Percentiles rank a stretch among this genome's conserved stretches.
Conservation (phyloP, 2,113 vertebrate genomes). For the Pyxicephalus adspersus region DNA sequence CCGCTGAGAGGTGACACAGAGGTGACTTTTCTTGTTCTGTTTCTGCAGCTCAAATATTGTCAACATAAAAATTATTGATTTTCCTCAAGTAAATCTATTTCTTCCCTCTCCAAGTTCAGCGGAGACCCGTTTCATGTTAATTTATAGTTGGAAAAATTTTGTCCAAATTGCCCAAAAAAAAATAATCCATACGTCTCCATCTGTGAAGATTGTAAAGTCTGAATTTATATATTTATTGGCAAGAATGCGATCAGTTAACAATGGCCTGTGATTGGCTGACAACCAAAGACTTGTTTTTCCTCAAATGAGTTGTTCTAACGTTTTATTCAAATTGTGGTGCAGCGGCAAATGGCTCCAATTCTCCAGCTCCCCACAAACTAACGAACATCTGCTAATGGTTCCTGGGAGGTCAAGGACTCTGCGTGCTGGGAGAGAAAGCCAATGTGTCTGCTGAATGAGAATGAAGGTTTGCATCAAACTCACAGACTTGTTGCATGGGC, state of each 20-base stretch:
- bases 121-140: neutral
- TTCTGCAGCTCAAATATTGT: no score
- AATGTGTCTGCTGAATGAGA: slow-evolving; percentile 6
- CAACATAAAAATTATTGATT: no score
- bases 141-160: slow-evolving; percentile 3
- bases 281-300: slow-evolving; percentile 11
- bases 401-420: slow-evolving; percentile 36
- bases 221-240: neutral
- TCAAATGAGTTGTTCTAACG: slow-evolving; percentile 29
- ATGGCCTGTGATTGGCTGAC: neutral
- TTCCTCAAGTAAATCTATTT: neutral
- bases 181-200: slow-evolving; percentile 8
- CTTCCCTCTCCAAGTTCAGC: neutral
- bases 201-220: neutral
- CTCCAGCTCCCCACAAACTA: slow-evolving; percentile 26
- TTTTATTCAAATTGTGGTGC: slow-evolving; percentile 26
- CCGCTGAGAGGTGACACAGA: no score
- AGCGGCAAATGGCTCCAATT: slow-evolving; percentile 20
- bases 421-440: neutral
- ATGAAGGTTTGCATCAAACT: neutral
- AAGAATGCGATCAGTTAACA: neutral
- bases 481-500: no score
- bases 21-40: no score
- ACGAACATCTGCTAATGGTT: slow-evolving; percentile 30
- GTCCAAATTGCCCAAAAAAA: neutral